Evolutionary conservation across 92 coral and sea anemone genomes (phyloP).

Genomic region (Bergia sp.): DNA sequence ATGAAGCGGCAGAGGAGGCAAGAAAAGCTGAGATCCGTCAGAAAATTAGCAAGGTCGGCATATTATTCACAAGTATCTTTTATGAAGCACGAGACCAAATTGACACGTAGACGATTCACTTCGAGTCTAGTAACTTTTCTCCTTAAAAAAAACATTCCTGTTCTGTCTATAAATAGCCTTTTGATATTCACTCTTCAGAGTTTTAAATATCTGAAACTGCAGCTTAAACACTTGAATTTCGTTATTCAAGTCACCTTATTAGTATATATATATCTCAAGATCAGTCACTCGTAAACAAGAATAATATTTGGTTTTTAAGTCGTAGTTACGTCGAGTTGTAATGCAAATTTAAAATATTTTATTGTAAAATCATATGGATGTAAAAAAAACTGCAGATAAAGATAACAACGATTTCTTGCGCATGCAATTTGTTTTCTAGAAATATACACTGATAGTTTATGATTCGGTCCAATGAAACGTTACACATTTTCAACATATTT

Average conservation of each 20-base stretch:
- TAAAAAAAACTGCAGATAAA: neutral
- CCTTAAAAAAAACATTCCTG: neutral
- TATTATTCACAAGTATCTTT: slow-evolving; percentile 6
- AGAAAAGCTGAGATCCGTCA: slow-evolving; percentile 79
- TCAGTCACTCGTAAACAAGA: neutral
- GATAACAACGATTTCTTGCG: neutral
- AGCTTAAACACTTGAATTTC: neutral
- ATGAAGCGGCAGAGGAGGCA: slow-evolving; percentile 90
- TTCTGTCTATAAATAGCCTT: neutral
- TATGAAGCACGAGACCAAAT: slow-evolving; percentile 19
- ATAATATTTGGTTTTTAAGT: neutral
- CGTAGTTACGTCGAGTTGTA: neutral
- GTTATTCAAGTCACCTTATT: neutral
- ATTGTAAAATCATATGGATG: neutral
- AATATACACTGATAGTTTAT: neutral
- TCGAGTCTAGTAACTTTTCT: neutral
- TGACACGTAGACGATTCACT: slow-evolving; percentile 61
- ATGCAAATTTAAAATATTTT: too few relatives aligned
- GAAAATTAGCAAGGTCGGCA: slow-evolving; percentile 84
- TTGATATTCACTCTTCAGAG: neutral
- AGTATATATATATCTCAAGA: neutral
- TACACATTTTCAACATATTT: too few relatives aligned
- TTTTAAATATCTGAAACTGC: neutral
- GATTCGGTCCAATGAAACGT: too few relatives aligned
- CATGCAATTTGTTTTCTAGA: neutral